A percentile compares a stretch with the other conserved stretches of the same genome.
These are phyloP conservation scores for Eumeta japonica DNA, from an alignment of 1,140 invertebrate genomes.

Conservation along the genomic window DNA sequence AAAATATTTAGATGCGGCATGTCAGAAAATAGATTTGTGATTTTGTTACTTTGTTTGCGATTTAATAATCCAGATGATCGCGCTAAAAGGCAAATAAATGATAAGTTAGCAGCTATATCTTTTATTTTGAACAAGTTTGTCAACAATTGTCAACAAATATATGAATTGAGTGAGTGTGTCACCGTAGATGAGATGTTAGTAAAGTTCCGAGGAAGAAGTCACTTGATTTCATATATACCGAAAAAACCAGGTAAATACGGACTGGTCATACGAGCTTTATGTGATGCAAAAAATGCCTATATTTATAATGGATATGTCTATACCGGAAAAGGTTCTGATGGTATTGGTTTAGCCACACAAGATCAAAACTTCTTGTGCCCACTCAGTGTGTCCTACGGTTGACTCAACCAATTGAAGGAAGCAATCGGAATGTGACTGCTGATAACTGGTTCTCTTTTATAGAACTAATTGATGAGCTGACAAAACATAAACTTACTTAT, in stretches of 20 bases:
- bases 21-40: too few relatives aligned
- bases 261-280: too few relatives aligned
- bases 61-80: too few relatives aligned
- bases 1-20: slow-evolving; percentile 14
- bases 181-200: too few relatives aligned
- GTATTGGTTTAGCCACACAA: slow-evolving; percentile 10
- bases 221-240: slow-evolving; percentile 16
- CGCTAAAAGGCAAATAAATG: too few relatives aligned
- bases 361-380: slow-evolving; percentile 16
- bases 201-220: slow-evolving; percentile 15
- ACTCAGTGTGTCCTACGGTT: slow-evolving; percentile 21
- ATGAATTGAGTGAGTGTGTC: slow-evolving; percentile 13
- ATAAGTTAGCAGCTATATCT: too few relatives aligned
- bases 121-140: too few relatives aligned
- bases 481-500: slow-evolving; percentile 12
- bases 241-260: too few relatives aligned
- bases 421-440: slow-evolving; percentile 32
- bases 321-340: slow-evolving; percentile 12
- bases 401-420: slow-evolving; percentile 20
- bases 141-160: too few relatives aligned
- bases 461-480: slow-evolving; percentile 13
- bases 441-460: slow-evolving; percentile 31
- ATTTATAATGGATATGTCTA: slow-evolving; percentile 19
- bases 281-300: slow-evolving; percentile 10
- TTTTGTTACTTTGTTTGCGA: too few relatives aligned